Percentiles rank a stretch among this genome's conserved stretches.
These are phyloP conservation scores for Crossocerus cetratus DNA, from an alignment of 2,888 invertebrate species.

Conservation along the genomic window DNA sequence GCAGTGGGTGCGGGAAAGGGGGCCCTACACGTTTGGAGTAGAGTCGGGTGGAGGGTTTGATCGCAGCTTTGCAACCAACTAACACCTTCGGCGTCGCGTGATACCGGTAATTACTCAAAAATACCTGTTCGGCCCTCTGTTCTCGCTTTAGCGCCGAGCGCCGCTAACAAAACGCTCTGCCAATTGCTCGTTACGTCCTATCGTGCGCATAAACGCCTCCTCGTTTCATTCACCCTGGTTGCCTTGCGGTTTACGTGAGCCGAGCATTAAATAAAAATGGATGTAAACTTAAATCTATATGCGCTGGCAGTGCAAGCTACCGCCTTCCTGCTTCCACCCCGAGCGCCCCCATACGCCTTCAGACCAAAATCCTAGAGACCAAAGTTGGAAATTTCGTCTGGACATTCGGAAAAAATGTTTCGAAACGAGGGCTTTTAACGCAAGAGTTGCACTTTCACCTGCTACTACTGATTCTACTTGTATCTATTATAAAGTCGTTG, in stretches of 20 bases:
- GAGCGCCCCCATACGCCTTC: too few species aligned
- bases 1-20: not conserved
- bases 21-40: not conserved
- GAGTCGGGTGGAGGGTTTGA: conserved; percentile 22
- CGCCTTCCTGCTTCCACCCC: too few species aligned
- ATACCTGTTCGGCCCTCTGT: conserved; percentile 63
- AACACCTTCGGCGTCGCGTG: conserved; percentile 74
- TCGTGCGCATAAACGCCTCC: conserved; percentile 71
- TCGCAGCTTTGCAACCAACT: conserved; percentile 55
- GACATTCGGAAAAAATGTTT: too few species aligned
- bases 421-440: not conserved
- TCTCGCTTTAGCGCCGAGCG: conserved; percentile 67
- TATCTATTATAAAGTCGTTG: conserved; percentile 64
- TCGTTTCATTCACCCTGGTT: conserved; percentile 51
- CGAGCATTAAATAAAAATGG: not conserved
- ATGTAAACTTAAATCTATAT: too few species aligned
- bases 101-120: conserved; percentile 75
- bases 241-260: conserved; percentile 57
- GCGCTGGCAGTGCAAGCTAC: too few species aligned
- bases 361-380: too few species aligned
- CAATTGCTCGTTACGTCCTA: conserved; percentile 67
- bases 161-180: conserved; percentile 65
- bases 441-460: conserved; percentile 42
- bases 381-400: too few species aligned
- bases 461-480: conserved; percentile 31